Conservation (phyloP, 2,888 invertebrate genomes). For the Timema cristinae region DNA sequence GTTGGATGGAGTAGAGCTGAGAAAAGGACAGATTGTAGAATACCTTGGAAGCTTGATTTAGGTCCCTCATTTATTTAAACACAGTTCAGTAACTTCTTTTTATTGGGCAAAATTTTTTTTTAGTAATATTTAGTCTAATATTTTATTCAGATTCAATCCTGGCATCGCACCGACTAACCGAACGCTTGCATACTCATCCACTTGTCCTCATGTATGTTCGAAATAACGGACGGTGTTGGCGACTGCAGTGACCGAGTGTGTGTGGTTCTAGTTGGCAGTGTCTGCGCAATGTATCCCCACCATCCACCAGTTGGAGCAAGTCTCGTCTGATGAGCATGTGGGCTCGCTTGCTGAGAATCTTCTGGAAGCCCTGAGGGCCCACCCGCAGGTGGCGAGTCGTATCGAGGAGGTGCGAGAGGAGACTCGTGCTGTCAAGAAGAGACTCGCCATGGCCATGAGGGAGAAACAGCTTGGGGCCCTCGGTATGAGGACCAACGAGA, state of each 20-base stretch:
- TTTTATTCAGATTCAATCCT: too few relatives aligned
- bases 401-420: slow-evolving; percentile 93
- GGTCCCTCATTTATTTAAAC: too few relatives aligned
- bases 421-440: slow-evolving; percentile 93
- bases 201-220: too few relatives aligned
- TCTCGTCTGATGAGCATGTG: slow-evolving; percentile 95
- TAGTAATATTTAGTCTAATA: too few relatives aligned
- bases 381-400: slow-evolving; percentile 71
- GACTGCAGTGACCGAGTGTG: slow-evolving; percentile 9
- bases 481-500: slow-evolving; percentile 91
- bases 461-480: slow-evolving; percentile 93
- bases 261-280: slow-evolving; percentile 62
- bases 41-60: too few relatives aligned
- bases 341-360: slow-evolving; percentile 96
- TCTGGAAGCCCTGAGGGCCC: slow-evolving; percentile 76
- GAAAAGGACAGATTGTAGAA: too few relatives aligned
- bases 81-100: too few relatives aligned
- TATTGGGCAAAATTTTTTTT: too few relatives aligned
- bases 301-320: slow-evolving; percentile 94
- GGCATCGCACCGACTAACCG: too few relatives aligned
- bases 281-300: slow-evolving; percentile 89
- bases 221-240: too few relatives aligned
- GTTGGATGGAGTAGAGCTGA: too few relatives aligned
- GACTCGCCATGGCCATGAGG: slow-evolving; percentile 96
- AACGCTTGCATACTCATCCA: too few relatives aligned